phyloP scores from a whole-genome alignment of 1,140 invertebrate genomes.

The Ladona fulva region DNA sequence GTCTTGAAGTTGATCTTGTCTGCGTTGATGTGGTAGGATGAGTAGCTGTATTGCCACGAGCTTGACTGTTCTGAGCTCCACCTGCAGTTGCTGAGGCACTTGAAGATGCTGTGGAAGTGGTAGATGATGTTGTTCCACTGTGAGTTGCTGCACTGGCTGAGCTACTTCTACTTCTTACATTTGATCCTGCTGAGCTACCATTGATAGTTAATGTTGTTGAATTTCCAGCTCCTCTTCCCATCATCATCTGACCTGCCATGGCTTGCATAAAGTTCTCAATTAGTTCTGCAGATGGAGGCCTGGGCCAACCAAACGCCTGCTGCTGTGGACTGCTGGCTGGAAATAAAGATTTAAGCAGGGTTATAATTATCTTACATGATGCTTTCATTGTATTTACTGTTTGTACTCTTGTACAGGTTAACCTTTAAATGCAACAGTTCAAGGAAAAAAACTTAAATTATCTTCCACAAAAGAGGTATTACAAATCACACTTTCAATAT shows the following conservation, averaged over 20 bases:
- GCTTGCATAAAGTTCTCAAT: conserved; percentile 52
- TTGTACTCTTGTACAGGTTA: no score
- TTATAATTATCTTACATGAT: no score
- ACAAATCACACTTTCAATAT: no score
- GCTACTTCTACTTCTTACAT: conserved; percentile 23
- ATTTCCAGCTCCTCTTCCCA: conserved; percentile 33
- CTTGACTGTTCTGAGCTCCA: conserved; percentile 26
- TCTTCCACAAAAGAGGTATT: no score
- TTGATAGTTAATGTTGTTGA: conserved; percentile 32
- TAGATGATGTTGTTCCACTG: conserved; percentile 22
- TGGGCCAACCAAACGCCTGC: conserved; percentile 27
- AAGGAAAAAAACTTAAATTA: no score
- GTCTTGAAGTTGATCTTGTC: conserved; percentile 52
- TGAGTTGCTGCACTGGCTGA: conserved; percentile 17
- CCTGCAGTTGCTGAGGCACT: neutral
- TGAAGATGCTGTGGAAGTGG: conserved; percentile 17
- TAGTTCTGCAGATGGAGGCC: conserved; percentile 39
- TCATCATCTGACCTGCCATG: conserved; percentile 36
- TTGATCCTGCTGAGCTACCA: conserved; percentile 21
- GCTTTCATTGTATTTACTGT: no score
- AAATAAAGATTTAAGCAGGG: no score
- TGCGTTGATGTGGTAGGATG: conserved; percentile 56
- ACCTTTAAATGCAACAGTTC: no score
- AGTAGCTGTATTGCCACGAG: conserved; percentile 48
- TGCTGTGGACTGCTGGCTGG: neutral